phyloP scores from a whole-genome alignment of 1,140 invertebrate genomes.

The Platyura marginata region DNA sequence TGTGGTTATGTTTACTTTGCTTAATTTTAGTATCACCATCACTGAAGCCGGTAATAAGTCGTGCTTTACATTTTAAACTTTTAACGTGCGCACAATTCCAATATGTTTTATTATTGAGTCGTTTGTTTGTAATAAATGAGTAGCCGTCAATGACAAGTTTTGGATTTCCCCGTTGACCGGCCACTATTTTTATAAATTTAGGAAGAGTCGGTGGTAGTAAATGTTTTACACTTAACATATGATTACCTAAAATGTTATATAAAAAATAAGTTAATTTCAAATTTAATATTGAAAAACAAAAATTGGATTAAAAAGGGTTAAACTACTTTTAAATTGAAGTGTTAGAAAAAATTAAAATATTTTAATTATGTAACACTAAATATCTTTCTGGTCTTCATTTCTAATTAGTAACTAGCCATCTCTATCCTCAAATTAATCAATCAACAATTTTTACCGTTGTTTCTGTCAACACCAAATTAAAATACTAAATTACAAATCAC shows the following conservation, averaged over 20 bases:
- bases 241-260: not conserved
- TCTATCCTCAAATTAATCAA: too few relatives aligned
- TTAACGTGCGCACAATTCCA: conserved; percentile 7
- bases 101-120: conserved; percentile 3
- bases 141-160: conserved; percentile 8
- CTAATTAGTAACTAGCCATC: too few relatives aligned
- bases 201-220: not conserved
- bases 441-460: too few relatives aligned
- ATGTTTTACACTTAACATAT: not conserved
- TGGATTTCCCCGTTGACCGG: conserved; percentile 8
- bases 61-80: conserved; percentile 5
- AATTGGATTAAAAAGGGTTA: not conserved
- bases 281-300: not conserved
- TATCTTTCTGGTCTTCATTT: not conserved
- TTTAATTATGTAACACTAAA: not conserved
- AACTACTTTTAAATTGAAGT: too few relatives aligned
- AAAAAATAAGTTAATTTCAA: too few relatives aligned
- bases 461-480: too few relatives aligned
- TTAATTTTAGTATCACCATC: too few relatives aligned
- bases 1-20: too few relatives aligned
- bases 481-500: too few relatives aligned
- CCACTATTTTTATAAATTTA: conserved; percentile 1
- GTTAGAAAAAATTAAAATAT: not conserved
- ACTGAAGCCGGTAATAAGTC: too few relatives aligned
- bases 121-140: conserved; percentile 6